Evolutionary conservation across 2,888 invertebrate genomes (phyloP), one percentile per base, ranked within the genome.

Genomic region (Strigamia transsilvanica): DNA sequence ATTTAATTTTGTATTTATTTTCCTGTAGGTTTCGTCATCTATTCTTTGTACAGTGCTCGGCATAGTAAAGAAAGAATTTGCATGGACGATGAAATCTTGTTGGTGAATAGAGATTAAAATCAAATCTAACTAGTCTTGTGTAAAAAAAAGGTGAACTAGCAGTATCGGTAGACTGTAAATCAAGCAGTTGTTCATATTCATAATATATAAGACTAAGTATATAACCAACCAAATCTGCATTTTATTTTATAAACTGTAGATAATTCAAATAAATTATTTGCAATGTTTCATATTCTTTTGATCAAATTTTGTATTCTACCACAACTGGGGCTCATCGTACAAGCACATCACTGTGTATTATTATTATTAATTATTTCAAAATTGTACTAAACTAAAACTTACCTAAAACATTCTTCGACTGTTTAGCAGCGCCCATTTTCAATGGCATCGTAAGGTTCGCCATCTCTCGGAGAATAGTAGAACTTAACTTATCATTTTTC

Each of bases 11-110:
- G 15, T 61, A 56, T 80, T 56, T 73, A 42, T 51, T 81, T n/a
- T 61, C 21, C 82, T 78, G 0, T 80, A 84, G 84, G 84, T 51
- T 38, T 84, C 21, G 79, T 84, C 6, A 42, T 84, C 21, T 84
- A 84, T 78, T 41, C 83, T 6, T 82, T 83, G 41, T 84, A 83
- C 32, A 83, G 84, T 32, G 83, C 84, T 10, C 83, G 84, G 82
- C 83, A 84, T 80, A 84, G 84, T 38, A 79, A 81, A n/a, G 84
- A 84, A 51, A 81, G 84, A 6, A 21, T 23, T 7, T 78, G 77
- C 13, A 82, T 81, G 12, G 84, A 84, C 21, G 82, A 78, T 34
- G 82, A 82, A 32, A 32, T 34, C 34, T 23, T 32, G 42, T 34
- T 81, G 23, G 66, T 51, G 12, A 21, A 42, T 51, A 23, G 80